These are phyloP conservation scores for Sphaeridia pumilis DNA, from an alignment of 2,888 invertebrate species.

Conservation along the genomic window DNA sequence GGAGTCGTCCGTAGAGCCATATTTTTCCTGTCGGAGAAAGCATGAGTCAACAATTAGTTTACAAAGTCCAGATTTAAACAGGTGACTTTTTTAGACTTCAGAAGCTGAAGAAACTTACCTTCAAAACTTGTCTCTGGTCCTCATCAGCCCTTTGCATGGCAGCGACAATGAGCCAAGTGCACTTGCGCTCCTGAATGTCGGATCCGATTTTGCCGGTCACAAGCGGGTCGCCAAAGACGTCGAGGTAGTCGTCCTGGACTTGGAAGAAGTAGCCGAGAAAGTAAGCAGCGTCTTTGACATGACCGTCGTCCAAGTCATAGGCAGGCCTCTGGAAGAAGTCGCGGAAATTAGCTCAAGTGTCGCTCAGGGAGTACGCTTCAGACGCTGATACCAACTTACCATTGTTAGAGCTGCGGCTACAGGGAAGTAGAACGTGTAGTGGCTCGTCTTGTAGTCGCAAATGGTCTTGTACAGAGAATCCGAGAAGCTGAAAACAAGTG, in stretches of 20 bases:
- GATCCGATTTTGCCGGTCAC: constrained; percentile 80
- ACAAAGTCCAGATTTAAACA: too few relatives aligned
- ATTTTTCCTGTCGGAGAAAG: too few relatives aligned
- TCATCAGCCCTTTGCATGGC: constrained; percentile 67
- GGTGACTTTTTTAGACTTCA: too few relatives aligned
- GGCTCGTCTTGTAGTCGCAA: constrained; percentile 82
- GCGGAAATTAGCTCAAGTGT: too few relatives aligned
- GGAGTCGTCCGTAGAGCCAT: too few relatives aligned
- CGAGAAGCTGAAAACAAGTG: constrained; percentile 43
- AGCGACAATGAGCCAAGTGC: constrained; percentile 85
- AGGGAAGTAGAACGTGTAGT: constrained; percentile 89
- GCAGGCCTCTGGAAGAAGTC: too few relatives aligned
- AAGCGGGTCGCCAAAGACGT: constrained; percentile 76
- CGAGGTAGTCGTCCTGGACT: constrained; percentile 84
- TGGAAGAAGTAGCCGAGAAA: constrained; percentile 95
- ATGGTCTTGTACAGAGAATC: constrained; percentile 78
- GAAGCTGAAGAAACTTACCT: constrained; percentile 39
- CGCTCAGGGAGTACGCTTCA: too few relatives aligned
- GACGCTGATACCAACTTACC: too few relatives aligned
- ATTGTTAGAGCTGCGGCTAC: constrained; percentile 77
- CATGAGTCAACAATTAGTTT: too few relatives aligned
- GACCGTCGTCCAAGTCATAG: too few relatives aligned
- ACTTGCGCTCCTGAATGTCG: constrained; percentile 92
- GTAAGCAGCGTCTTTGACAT: too few relatives aligned
- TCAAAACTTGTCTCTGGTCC: constrained; percentile 58